Evolutionary conservation across 2,888 invertebrate species (phyloP).

Genomic region (Stratiomys singularior): DNA sequence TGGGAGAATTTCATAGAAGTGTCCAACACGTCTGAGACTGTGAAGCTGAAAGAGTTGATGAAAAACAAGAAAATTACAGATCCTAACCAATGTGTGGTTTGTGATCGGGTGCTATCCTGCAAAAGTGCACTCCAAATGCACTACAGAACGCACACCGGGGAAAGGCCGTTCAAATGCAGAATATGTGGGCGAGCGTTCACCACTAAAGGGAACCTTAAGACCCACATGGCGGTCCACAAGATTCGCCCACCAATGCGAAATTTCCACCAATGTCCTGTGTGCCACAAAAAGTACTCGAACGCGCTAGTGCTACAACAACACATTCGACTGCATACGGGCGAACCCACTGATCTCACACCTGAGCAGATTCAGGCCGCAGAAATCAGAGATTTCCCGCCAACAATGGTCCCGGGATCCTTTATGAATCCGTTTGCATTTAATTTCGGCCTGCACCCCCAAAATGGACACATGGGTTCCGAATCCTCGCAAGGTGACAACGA

Average conservation of each 20-base stretch:
- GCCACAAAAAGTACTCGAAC: constrained; percentile 97
- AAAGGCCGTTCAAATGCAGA: constrained; percentile 91
- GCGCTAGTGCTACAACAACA: constrained; percentile 94
- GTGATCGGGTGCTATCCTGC: constrained; percentile 95
- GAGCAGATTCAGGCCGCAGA: constrained; percentile 90
- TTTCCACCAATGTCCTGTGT: constrained; percentile 96
- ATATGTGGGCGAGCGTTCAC: constrained; percentile 98
- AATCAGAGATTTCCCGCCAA: constrained; percentile 80
- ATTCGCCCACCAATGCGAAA: constrained; percentile 93
- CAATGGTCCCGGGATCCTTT: constrained; percentile 65
- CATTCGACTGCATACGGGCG: constrained; percentile 91
- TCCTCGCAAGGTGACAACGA: constrained; percentile 65
- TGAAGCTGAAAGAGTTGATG: constrained; percentile 95
- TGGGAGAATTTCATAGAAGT: constrained; percentile 99
- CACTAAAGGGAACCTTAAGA: constrained; percentile 98
- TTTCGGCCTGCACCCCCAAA: constrained; percentile 61
- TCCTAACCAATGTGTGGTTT: constrained; percentile 98
- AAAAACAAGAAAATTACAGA: constrained; percentile 96
- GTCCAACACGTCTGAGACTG: constrained; percentile 86
- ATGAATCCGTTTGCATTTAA: constrained; percentile 65
- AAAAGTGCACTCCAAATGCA: constrained; percentile 99
- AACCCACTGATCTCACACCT: constrained; percentile 84
- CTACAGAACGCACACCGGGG: constrained; percentile 73
- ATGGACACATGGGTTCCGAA: constrained; percentile 61
- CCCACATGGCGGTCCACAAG: constrained; percentile 99